Percentiles rank a stretch among this genome's conserved stretches.
phyloP scores from a whole-genome alignment of 2,797 vertebrate genomes.

The Sitta carolinensis region DNA sequence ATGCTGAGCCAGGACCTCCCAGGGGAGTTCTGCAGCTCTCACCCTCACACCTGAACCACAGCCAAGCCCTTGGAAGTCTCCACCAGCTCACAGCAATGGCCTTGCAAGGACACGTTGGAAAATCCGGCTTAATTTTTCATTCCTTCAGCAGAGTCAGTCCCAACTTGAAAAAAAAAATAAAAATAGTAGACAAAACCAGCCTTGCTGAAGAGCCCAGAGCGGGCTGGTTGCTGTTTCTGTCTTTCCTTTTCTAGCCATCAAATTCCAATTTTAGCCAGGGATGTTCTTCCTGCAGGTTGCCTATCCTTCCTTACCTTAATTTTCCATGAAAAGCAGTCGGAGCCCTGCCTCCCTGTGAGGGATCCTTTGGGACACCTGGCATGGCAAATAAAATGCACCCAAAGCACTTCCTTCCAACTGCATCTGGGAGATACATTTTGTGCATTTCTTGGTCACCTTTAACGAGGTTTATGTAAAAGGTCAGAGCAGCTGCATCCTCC shows the following conservation, averaged over 20 bases:
- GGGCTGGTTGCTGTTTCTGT: background rate
- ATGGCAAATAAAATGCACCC: background rate
- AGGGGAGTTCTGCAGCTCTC: background rate
- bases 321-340: background rate
- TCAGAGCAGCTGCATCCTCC: background rate
- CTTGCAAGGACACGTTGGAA: background rate
- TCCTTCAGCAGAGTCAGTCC: background rate
- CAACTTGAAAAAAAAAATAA: background rate
- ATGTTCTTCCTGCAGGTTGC: background rate
- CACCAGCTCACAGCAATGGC: accelerated
- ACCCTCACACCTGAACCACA: accelerated
- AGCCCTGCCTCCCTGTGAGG: background rate
- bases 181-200: accelerated
- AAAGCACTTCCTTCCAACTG: background rate
- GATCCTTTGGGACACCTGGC: background rate
- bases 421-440: background rate
- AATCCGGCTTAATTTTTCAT: background rate
- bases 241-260: background rate
- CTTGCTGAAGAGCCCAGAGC: background rate
- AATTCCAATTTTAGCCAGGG: background rate
- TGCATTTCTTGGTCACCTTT: background rate
- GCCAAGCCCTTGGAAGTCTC: background rate
- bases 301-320: background rate
- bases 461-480: background rate
- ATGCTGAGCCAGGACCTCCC: background rate